Evolutionary conservation across 37 sponge, comb jelly and placozoan genomes (phyloP).

Genomic region (Beroe ovata): DNA sequence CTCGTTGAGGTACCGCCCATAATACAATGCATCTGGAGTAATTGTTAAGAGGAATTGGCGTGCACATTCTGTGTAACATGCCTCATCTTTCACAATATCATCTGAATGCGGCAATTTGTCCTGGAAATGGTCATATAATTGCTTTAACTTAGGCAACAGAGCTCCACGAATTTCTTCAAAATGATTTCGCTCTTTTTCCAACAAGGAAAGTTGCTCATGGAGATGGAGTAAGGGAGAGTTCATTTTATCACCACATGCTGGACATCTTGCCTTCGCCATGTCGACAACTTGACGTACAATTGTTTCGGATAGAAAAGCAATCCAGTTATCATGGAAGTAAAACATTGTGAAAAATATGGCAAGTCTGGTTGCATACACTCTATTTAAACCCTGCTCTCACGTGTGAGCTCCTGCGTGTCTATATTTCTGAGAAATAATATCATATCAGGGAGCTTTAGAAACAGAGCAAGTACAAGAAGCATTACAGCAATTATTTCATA

Average conservation of each 20-base stretch:
- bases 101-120: conserved; percentile 1
- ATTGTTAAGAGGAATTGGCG: not conserved
- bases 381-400: conserved; percentile 7
- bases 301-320: not conserved
- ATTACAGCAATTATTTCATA: not conserved
- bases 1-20: not conserved
- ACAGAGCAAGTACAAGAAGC: not conserved
- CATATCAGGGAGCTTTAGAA: conserved; percentile 1
- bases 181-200: not conserved
- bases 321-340: not conserved
- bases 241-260: not conserved
- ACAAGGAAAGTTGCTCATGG: not conserved
- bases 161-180: conserved; percentile 5
- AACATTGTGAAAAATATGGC: not conserved
- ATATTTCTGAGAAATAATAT: not conserved
- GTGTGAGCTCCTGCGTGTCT: not conserved
- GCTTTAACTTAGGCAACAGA: not conserved
- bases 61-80: not conserved
- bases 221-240: conserved; percentile 3
- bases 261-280: not conserved
- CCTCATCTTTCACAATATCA: not conserved
- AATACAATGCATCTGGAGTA: not conserved
- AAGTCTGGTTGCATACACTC: not conserved
- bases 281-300: not conserved
- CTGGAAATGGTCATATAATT: not conserved